These are phyloP conservation scores for Esox lucius DNA, from an alignment of 2,797 vertebrate species.

Conservation along the genomic window DNA sequence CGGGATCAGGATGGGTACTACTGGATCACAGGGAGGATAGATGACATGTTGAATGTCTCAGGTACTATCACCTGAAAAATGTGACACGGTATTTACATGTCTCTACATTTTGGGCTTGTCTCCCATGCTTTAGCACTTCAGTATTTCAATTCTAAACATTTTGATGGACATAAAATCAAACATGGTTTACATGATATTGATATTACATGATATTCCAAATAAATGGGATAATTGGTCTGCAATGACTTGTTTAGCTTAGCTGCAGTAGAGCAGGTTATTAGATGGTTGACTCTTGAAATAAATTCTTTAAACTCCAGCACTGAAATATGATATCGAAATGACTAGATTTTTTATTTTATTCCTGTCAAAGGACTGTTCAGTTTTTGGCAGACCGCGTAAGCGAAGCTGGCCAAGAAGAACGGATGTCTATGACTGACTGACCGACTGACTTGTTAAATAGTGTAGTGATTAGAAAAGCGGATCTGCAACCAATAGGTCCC, in stretches of 20 bases:
- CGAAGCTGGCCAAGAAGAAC: too few relatives aligned
- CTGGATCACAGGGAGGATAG: constrained; percentile 96
- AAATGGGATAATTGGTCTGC: too few relatives aligned
- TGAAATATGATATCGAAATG: neutral
- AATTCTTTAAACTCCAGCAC: neutral
- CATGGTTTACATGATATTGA: too few relatives aligned
- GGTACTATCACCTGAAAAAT: constrained; percentile 53
- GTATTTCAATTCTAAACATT: too few relatives aligned
- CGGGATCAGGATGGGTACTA: constrained; percentile 96
- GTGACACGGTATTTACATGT: neutral
- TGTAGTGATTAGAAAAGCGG: too few relatives aligned
- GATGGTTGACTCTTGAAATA: neutral
- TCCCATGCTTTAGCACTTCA: too few relatives aligned
- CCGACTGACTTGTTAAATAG: neutral
- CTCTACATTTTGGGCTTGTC: neutral
- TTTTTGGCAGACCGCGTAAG: too few relatives aligned
- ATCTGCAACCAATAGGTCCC: too few relatives aligned
- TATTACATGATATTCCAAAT: too few relatives aligned
- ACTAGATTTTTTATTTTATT: neutral
- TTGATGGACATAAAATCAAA: too few relatives aligned
- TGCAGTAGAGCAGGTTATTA: too few relatives aligned
- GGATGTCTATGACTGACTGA: neutral
- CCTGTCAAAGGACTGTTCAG: neutral
- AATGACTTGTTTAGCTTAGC: too few relatives aligned
- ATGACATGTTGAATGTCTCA: constrained; percentile 97